Base-by-base conservation (phyloP, 2,888 invertebrate genomes). In the Eulithis prunata region DNA sequence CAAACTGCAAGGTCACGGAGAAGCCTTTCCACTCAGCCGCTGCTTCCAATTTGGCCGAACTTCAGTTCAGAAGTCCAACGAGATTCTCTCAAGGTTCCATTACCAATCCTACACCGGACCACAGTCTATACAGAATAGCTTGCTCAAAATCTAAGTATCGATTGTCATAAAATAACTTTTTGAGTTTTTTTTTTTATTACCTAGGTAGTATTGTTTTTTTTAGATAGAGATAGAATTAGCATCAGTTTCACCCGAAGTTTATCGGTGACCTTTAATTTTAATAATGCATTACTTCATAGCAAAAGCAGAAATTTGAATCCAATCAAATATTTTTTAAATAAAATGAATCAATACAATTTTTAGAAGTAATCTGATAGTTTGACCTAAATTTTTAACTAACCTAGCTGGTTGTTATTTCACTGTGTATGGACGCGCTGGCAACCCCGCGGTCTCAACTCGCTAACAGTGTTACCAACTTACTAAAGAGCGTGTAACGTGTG, bases 401-500 rank as follows among this genome's bases (percentile, higher is more conserved):
- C 36, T 41, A 62, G 52, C 65, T 28, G 46, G 12, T 41, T 60
- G 10, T 10, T 0, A 7, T 46, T 5, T 11, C 28, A 38, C 61
- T 68, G 54, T 61, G 61, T 0, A 21, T 7, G n/a, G 54, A 54
- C 49, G 62, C 36, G 66, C 62, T 62, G 65, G 64, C 68, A 69
- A 49, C 68, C 55, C 61, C 66, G 59, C 62, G 67, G 71, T 71
- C 74, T 71, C 73, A 86, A 83, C 81, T 84, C 74, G 43, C 75
- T 86, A 87, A 88, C 82, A 76, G 75, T 73, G 78, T 88, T 88
- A 87, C 78, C 72, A 82, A 84, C 80, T 83, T 81, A 75, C 67
- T 81, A 84, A 86, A 84, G 84, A 85, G 82, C 85, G 77, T 78
- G 78, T 82, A 84, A 85, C 82, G 80, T 80, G 82, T 78, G 82